A percentile compares a stretch with the other conserved stretches of the same genome.
Evolutionary conservation across 2,113 vertebrate genomes (phyloP).

Genomic region (Calyptomena viridis): DNA sequence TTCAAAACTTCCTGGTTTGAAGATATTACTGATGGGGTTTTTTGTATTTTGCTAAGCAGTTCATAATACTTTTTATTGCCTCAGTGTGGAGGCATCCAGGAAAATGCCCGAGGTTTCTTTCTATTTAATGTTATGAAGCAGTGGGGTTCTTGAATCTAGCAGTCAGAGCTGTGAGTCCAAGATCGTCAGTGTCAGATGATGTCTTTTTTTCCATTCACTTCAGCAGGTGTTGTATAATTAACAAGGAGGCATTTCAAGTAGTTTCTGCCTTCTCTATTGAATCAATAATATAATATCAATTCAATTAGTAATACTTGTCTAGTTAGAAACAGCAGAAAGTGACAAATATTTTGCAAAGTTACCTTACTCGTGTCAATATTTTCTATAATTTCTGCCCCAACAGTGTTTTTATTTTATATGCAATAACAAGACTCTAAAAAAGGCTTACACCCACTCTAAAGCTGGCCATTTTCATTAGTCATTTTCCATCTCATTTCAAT

Average conservation of each 20-base stretch:
- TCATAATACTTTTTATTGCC: neutral
- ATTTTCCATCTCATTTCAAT: constrained; percentile 22
- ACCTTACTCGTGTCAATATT: constrained; percentile 47
- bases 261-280: neutral
- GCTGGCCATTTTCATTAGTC: constrained; percentile 53
- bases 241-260: neutral
- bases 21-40: neutral
- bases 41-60: neutral
- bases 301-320: constrained; percentile 6
- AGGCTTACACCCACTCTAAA: constrained; percentile 31
- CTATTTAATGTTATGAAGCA: neutral
- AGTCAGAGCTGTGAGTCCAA: neutral
- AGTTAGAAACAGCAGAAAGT: neutral
- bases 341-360: constrained; percentile 43
- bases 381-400: constrained; percentile 41
- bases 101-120: neutral
- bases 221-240: constrained; percentile 40
- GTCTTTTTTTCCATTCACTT: constrained; percentile 33
- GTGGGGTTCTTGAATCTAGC: neutral
- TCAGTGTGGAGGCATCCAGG: neutral
- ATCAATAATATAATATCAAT: neutral
- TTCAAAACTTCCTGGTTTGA: neutral
- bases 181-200: neutral
- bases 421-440: constrained; percentile 40
- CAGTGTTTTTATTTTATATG: constrained; percentile 23